These are phyloP conservation scores for Hiodon alosoides DNA, from an alignment of 2,113 vertebrate genomes.

Conservation along the genomic window DNA sequence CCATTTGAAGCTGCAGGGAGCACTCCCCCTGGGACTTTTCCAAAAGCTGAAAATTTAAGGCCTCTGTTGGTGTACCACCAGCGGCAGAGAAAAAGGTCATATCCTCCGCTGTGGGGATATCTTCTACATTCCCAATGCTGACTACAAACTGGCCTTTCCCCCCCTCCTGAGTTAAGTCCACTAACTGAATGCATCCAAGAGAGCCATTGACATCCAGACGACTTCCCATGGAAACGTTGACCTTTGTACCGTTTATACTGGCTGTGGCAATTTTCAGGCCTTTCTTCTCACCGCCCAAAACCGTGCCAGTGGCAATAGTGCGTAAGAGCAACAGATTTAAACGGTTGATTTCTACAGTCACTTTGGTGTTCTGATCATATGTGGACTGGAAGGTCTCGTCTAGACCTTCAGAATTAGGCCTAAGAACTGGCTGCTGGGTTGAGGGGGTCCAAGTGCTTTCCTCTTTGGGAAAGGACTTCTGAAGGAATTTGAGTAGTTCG, in stretches of 20 bases:
- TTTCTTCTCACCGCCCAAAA: constrained; percentile 74
- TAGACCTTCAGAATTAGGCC: constrained; percentile 55
- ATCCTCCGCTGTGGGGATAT: constrained; percentile 44
- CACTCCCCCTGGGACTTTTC: constrained; percentile 86
- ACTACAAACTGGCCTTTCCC: constrained; percentile 83
- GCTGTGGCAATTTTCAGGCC: constrained; percentile 95
- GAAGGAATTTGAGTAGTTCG: constrained; percentile 89
- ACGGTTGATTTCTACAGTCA: constrained; percentile 91
- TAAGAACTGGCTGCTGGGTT: constrained; percentile 58
- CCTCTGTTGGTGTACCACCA: constrained; percentile 64
- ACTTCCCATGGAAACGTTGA: constrained; percentile 85
- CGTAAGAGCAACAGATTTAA: constrained; percentile 87
- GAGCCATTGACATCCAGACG: constrained; percentile 81
- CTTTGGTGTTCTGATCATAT: constrained; percentile 83
- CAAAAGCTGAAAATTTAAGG: constrained; percentile 77
- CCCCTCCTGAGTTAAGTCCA: constrained; percentile 85
- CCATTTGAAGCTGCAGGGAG: constrained; percentile 82
- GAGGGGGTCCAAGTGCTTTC: constrained; percentile 66
- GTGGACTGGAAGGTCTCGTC: constrained; percentile 76
- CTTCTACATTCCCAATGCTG: constrained; percentile 79
- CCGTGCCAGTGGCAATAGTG: constrained; percentile 67
- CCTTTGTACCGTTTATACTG: constrained; percentile 86
- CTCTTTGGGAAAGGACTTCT: constrained; percentile 92
- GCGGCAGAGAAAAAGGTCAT: constrained; percentile 55
- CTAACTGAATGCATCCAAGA: constrained; percentile 85